Conservation (phyloP, 1,140 invertebrate species). For the Drosophila miranda region DNA sequence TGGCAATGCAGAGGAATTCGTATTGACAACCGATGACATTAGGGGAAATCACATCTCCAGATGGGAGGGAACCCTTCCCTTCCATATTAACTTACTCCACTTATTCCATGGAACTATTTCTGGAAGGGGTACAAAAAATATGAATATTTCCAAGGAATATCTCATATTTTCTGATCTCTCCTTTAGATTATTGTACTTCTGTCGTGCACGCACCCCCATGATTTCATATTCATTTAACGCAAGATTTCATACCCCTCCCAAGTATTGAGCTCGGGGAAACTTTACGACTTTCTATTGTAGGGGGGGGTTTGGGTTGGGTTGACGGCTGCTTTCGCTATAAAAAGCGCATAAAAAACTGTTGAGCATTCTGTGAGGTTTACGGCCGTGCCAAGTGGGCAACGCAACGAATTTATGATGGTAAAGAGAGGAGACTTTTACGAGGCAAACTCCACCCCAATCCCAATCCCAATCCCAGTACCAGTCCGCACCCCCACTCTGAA, state of each 20-base stretch:
- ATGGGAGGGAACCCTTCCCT: too few species aligned
- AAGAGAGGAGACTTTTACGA: constrained; percentile 59
- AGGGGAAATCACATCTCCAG: constrained; percentile 7
- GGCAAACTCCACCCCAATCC: constrained; percentile 9
- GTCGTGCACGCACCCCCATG: too few species aligned
- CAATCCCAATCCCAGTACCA: constrained; percentile 1
- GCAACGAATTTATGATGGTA: constrained; percentile 47
- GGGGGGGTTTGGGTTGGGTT: constrained; percentile 3
- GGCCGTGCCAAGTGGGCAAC: constrained; percentile 41
- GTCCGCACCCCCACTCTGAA: background rate
- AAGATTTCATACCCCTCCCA: too few species aligned
- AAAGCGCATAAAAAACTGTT: constrained; percentile 74
- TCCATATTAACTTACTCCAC: too few species aligned
- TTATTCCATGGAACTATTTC: too few species aligned
- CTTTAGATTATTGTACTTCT: too few species aligned
- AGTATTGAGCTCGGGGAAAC: too few species aligned
- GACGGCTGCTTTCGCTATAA: constrained; percentile 54
- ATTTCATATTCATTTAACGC: too few species aligned
- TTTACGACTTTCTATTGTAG: constrained; percentile 31
- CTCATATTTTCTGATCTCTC: too few species aligned
- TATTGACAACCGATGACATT: constrained; percentile 19
- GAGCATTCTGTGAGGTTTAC: constrained; percentile 56
- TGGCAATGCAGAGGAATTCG: constrained; percentile 26
- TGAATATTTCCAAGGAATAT: too few species aligned
- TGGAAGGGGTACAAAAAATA: too few species aligned